A percentile compares a stretch with the other conserved stretches of the same genome.
These are phyloP conservation scores for Haliclona indistincta DNA, from an alignment of 37 sponge, comb jelly and placozoan genomes.

Conservation along the genomic window DNA sequence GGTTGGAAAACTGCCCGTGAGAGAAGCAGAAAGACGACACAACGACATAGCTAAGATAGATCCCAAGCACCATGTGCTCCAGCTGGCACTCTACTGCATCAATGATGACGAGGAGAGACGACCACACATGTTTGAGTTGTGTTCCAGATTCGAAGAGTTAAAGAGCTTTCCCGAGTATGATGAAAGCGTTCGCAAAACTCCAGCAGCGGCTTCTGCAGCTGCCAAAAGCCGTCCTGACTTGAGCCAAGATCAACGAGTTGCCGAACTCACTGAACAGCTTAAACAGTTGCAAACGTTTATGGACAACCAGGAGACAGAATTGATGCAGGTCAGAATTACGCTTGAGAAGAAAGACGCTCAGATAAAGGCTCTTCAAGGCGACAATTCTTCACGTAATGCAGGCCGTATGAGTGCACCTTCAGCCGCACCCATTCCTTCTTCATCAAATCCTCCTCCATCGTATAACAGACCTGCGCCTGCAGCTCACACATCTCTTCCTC, in stretches of 20 bases:
- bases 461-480: not conserved
- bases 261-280: not conserved
- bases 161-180: not conserved
- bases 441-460: too few relatives aligned
- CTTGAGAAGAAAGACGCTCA: not conserved
- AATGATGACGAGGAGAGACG: not conserved
- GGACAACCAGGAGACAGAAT: not conserved
- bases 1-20: not conserved
- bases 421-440: not conserved
- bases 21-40: not conserved
- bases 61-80: not conserved
- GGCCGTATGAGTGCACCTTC: not conserved
- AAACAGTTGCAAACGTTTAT: not conserved
- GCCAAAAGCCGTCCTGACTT: not conserved
- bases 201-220: too few relatives aligned
- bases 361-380: not conserved
- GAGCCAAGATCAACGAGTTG: not conserved
- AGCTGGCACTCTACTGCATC: not conserved
- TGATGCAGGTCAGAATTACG: not conserved
- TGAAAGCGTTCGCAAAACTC: not conserved
- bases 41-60: not conserved
- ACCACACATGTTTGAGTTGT: not conserved
- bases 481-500: not conserved
- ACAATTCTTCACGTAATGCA: too few relatives aligned
- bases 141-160: not conserved